Evolutionary conservation across 2,797 vertebrate species (phyloP).

Genomic region (Lithobates sylvaticus): DNA sequence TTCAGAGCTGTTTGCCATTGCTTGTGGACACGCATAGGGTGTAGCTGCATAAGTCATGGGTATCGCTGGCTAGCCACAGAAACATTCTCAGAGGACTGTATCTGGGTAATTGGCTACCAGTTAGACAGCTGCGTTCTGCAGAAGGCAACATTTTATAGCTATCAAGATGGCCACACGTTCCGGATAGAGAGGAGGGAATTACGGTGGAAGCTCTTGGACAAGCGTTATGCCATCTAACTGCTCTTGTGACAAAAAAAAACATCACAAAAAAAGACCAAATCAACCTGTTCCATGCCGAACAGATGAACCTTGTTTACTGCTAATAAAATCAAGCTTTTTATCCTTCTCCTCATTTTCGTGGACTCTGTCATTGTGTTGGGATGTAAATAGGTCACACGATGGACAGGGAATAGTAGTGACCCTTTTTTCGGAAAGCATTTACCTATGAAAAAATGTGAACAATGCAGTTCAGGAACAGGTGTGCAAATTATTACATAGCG

Average conservation of each 20-base stretch:
- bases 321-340: conserved; percentile 43
- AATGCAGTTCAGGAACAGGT: neutral
- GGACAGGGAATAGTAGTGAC: neutral
- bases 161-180: neutral
- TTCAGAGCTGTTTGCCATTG: conserved; percentile 12
- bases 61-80: neutral
- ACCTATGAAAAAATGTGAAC: neutral
- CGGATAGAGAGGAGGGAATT: neutral
- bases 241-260: conserved; percentile 18
- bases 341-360: conserved; percentile 20
- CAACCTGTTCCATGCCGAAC: conserved; percentile 11
- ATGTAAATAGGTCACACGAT: neutral
- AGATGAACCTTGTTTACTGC: conserved; percentile 21
- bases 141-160: neutral
- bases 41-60: neutral
- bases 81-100: neutral
- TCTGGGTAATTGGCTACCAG: neutral
- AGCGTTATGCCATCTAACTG: conserved; percentile 3
- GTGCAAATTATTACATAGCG: neutral
- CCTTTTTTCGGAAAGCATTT: neutral
- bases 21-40: neutral
- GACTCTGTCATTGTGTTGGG: neutral
- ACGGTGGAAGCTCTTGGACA: neutral
- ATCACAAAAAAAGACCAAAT: conserved; percentile 25
- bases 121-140: conserved; percentile 7